Evolutionary conservation across 2,797 vertebrate species (phyloP).

Genomic region (Dicrostonyx torquatus): DNA sequence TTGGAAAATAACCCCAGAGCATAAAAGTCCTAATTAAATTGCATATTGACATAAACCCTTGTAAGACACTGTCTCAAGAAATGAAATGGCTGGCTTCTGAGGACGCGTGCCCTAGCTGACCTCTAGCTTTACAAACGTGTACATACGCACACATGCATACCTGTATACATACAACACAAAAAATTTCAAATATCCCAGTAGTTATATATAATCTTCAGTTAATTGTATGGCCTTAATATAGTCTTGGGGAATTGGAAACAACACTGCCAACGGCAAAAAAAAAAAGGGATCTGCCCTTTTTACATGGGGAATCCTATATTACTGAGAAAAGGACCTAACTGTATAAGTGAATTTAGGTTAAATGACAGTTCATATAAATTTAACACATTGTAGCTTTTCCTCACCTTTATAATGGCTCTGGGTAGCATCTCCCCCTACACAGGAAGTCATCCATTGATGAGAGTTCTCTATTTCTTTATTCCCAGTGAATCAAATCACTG

Average conservation of each 20-base stretch:
- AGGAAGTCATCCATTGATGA: constrained; percentile 35
- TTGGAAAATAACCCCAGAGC: constrained; percentile 28
- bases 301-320: constrained; percentile 2
- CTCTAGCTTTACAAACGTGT: background rate
- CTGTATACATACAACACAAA: background rate
- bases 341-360: background rate
- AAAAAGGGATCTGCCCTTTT: background rate
- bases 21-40: constrained; percentile 63
- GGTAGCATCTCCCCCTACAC: background rate
- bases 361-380: constrained; percentile 7
- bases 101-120: background rate
- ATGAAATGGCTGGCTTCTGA: background rate
- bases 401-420: background rate
- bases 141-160: background rate
- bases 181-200: background rate
- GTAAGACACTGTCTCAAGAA: background rate
- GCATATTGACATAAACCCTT: background rate
- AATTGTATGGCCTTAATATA: background rate
- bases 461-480: constrained; percentile 37
- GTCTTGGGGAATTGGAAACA: background rate
- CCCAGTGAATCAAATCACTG: background rate
- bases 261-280: background rate
- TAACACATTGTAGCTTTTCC: constrained; percentile 9
- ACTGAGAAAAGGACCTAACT: constrained; percentile 8
- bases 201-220: background rate